Percentiles rank a stretch among this genome's conserved stretches.
Evolutionary conservation across 2,888 invertebrate genomes (phyloP).

Genomic region (Neoaliturus tenellus): DNA sequence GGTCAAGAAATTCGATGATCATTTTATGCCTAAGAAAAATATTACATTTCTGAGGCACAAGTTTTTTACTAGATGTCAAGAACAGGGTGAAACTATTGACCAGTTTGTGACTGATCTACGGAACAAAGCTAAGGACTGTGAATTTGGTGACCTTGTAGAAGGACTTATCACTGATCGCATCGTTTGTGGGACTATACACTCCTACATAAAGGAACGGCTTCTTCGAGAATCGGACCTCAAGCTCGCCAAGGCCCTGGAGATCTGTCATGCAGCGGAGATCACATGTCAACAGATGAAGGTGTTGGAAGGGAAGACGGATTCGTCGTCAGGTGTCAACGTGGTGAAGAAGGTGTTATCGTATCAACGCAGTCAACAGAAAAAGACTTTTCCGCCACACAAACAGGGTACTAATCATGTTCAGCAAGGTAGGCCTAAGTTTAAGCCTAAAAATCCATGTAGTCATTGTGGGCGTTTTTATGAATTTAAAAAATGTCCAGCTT

Average conservation of each 20-base stretch:
- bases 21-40: constrained; percentile 64
- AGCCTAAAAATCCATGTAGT: constrained; percentile 16
- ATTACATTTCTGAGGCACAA: constrained; percentile 63
- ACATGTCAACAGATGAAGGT: constrained; percentile 25
- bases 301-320: background rate
- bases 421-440: background rate
- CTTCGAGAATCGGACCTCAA: constrained; percentile 54
- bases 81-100: constrained; percentile 60
- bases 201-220: constrained; percentile 58
- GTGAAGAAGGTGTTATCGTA: too few relatives aligned
- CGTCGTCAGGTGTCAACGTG: background rate
- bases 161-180: constrained; percentile 61
- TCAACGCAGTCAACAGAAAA: background rate
- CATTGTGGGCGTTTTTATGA: background rate
- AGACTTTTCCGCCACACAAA: background rate
- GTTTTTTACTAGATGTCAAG: constrained; percentile 65
- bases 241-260: constrained; percentile 55
- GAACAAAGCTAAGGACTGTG: constrained; percentile 58
- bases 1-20: constrained; percentile 62
- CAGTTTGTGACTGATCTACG: constrained; percentile 61
- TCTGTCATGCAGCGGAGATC: constrained; percentile 59
- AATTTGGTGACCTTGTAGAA: constrained; percentile 60
- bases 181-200: constrained; percentile 60
- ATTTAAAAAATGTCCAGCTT: constrained; percentile 14
- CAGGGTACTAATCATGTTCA: background rate